A percentile compares a stretch with the other conserved stretches of the same genome.
Evolutionary conservation across 2,888 invertebrate genomes (phyloP).

Genomic region (Troides aeacus): DNA sequence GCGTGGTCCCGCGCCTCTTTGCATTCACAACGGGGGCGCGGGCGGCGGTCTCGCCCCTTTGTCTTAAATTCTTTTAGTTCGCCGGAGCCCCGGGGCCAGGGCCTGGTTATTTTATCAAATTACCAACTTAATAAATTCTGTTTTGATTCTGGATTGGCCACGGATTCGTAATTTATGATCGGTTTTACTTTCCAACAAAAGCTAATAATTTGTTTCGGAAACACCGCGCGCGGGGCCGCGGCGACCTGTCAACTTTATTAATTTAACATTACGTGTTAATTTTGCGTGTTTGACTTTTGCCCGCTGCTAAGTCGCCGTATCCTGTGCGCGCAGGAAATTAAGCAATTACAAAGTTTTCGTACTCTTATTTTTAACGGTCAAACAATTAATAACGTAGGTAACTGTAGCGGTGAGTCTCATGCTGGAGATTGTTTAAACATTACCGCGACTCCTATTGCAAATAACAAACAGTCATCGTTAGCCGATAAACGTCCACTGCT

Average conservation of each 20-base stretch:
- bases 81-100: conserved; percentile 34
- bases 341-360: conserved; percentile 12
- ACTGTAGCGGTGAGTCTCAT: too few species aligned
- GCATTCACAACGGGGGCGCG: conserved; percentile 29
- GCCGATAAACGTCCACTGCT: too few species aligned
- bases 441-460: too few species aligned
- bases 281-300: conserved; percentile 45
- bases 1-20: conserved; percentile 24
- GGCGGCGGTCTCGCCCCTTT: conserved; percentile 26
- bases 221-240: conserved; percentile 48
- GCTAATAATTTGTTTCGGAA: conserved; percentile 59
- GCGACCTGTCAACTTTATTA: conserved; percentile 51
- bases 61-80: conserved; percentile 35
- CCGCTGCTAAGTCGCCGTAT: conserved; percentile 30
- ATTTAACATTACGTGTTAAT: conserved; percentile 51
- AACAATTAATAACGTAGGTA: too few species aligned
- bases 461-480: too few species aligned
- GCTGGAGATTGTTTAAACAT: too few species aligned
- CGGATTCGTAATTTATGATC: conserved; percentile 65
- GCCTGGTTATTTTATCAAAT: conserved; percentile 53
- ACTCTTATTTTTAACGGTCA: too few species aligned
- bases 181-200: conserved; percentile 62
- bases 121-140: conserved; percentile 58
- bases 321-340: conserved; percentile 26
- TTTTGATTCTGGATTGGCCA: conserved; percentile 57